phyloP scores from a whole-genome alignment of 2,888 invertebrate species.

The Sphaeridia pumilis region DNA sequence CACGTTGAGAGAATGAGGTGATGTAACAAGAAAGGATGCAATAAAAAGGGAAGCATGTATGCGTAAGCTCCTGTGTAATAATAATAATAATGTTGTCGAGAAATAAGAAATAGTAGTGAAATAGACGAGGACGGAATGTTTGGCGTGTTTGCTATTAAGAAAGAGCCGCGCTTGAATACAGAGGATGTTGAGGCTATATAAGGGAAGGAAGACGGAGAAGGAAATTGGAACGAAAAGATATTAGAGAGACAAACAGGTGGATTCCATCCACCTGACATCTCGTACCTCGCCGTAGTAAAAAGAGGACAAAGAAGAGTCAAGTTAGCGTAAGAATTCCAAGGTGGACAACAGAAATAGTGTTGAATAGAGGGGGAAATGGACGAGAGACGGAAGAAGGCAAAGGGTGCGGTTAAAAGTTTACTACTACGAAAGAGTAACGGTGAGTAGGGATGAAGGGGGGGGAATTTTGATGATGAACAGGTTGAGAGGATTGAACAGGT shows the following conservation, averaged over 20 bases:
- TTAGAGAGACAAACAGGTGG: not conserved
- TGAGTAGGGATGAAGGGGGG: no score
- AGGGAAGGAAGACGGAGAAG: not conserved
- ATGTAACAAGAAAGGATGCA: no score
- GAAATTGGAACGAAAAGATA: not conserved
- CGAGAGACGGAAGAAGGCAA: no score
- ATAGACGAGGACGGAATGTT: not conserved
- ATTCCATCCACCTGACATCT: not conserved
- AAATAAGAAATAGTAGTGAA: no score
- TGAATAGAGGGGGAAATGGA: not conserved
- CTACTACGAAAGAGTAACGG: no score
- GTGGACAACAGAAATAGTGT: not conserved
- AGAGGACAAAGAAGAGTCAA: not conserved
- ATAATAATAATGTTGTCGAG: no score
- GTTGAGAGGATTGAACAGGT: not conserved
- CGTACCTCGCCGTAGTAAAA: no score
- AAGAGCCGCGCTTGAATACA: not conserved
- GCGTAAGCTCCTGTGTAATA: no score
- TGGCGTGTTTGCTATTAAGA: not conserved
- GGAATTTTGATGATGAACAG: not conserved
- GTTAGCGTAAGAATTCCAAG: not conserved
- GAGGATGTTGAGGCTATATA: not conserved
- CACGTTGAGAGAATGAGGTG: no score
- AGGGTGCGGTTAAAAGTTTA: no score
- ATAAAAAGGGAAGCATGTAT: no score